Evolutionary conservation across 1,140 invertebrate species (phyloP).

Genomic region (Drosophila parabipectinata): DNA sequence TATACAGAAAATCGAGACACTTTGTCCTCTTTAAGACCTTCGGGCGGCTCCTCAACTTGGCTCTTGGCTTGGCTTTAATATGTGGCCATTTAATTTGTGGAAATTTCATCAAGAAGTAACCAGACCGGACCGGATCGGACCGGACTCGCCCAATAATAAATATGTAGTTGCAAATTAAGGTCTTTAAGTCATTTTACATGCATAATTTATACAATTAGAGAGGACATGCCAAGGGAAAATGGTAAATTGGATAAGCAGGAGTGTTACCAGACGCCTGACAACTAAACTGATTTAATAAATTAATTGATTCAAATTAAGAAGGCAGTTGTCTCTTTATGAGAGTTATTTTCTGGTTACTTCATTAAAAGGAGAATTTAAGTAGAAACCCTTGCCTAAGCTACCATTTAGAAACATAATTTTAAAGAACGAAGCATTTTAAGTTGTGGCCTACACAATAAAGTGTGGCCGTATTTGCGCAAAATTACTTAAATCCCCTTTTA

Average conservation of each 20-base stretch:
- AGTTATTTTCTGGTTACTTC: too few species aligned
- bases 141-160: not conserved
- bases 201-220: slow-evolving; percentile 3
- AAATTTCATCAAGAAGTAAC: not conserved
- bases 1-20: not conserved
- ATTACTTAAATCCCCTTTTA: too few species aligned
- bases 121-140: not conserved
- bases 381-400: too few species aligned
- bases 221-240: not conserved
- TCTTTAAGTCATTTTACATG: not conserved
- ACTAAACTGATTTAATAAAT: not conserved
- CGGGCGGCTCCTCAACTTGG: not conserved
- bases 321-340: not conserved
- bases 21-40: not conserved
- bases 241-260: not conserved
- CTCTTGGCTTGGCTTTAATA: slow-evolving; percentile 5
- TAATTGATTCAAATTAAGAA: not conserved
- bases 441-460: too few species aligned
- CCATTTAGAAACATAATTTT: too few species aligned
- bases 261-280: not conserved
- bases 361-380: too few species aligned
- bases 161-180: not conserved
- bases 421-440: too few species aligned
- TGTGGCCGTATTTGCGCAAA: too few species aligned
- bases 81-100: slow-evolving; percentile 16